Conservation (phyloP, 2,113 vertebrate species). For the Crotalus helleri region DNA sequence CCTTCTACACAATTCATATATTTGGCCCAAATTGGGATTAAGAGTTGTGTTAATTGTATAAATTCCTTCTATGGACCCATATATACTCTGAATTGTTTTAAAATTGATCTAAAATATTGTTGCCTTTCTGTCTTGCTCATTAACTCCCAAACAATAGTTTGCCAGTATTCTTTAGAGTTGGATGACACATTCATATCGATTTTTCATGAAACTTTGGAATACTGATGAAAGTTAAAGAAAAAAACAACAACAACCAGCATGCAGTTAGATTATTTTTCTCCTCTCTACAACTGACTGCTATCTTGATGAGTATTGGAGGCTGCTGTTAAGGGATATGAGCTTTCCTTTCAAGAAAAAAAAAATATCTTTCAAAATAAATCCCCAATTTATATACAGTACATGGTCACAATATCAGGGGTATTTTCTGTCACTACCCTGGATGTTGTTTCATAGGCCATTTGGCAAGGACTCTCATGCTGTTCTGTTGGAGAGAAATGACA, state of each 20-base stretch:
- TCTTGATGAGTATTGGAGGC: neutral
- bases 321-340: neutral
- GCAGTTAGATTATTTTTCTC: neutral
- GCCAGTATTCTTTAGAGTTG: neutral
- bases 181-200: neutral
- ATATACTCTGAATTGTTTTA: neutral
- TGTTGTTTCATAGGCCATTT: neutral
- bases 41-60: neutral
- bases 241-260: neutral
- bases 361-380: neutral
- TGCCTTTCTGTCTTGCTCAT: neutral
- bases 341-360: neutral
- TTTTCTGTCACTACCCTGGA: neutral
- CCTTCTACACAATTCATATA: neutral
- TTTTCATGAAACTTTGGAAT: neutral
- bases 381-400: neutral
- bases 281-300: neutral
- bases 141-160: neutral
- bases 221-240: neutral
- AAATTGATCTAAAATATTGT: neutral
- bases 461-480: neutral
- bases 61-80: neutral
- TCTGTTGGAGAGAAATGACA: neutral
- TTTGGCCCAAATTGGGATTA: neutral
- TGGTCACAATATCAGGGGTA: neutral